Base-by-base conservation (phyloP, 2,113 vertebrate species). In the Sminthopsis crassicaudata region DNA sequence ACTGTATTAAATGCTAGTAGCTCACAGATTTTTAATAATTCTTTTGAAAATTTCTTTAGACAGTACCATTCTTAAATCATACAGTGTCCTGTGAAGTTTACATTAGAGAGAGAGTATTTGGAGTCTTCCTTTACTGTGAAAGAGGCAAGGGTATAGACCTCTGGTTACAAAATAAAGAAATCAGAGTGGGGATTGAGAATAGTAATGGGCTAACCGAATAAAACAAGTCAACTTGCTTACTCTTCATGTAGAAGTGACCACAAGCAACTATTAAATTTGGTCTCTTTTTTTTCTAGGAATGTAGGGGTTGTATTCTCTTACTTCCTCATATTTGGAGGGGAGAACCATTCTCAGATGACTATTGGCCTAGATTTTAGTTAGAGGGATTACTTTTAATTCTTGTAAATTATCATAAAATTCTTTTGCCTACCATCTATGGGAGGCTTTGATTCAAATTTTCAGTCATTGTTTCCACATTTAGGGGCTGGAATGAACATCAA, bases 391-490 rank as follows among this genome's bases (percentile, higher is more conserved):
- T 97, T 96, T 98, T 94, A 98, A 53, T 95, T 97, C 96, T 95
- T 97, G 96, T 98, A 98, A 97, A 98, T 98, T 98, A 97, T 98
- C 98, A 96, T 95, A 97, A 97, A 97, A 97, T 96, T 97, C 94
- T 94, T 94, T 97, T 98, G 98, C 97, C 96, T 98, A 96, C 98
- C 97, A 96, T 99, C 97, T 97, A 98, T 95, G 94, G 97, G 98
- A 98, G 97, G 96, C 98, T 99, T 98, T 98, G 98, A 98, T 98
- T 98, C 98, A 98, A 98, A 98, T 96, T 98, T 98, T 98, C 97
- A 98, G 98, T 98, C 98, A 99, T 99, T 99, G 98, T 99, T 99
- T 99, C 98, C 98, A 99, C 98, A 99, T 99, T 98, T 98, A 98
- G 97, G 97, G 97, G 92, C 98, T 98, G 98, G 98, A 99, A 98